Evolutionary conservation across 2,113 vertebrate genomes (phyloP).

Genomic region (Xiphophorus maculatus): DNA sequence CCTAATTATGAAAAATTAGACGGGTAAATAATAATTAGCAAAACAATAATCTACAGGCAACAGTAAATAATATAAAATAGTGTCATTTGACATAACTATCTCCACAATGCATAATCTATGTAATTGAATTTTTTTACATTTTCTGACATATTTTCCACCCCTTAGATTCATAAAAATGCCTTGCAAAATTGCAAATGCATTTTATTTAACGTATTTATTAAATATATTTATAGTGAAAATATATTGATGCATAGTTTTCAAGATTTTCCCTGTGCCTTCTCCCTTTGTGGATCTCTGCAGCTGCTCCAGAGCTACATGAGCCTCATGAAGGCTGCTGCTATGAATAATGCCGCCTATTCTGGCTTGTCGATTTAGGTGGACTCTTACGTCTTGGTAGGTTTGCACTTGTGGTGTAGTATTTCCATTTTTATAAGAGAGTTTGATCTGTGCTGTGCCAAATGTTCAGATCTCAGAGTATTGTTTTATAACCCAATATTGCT

Average conservation of each 20-base stretch:
- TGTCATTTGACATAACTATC: too few relatives aligned
- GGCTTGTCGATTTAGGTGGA: background rate
- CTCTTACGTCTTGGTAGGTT: background rate
- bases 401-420: background rate
- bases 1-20: slow-evolving; percentile 46
- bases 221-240: background rate
- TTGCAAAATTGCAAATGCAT: background rate
- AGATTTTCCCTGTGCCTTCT: background rate
- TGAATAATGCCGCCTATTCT: background rate
- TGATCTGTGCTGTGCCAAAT: background rate
- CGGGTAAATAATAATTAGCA: background rate
- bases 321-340: background rate
- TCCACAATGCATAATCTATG: too few relatives aligned
- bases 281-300: background rate
- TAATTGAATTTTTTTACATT: too few relatives aligned
- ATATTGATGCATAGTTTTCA: background rate
- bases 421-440: background rate
- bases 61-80: too few relatives aligned
- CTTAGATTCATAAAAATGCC: background rate
- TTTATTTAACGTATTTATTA: too few relatives aligned
- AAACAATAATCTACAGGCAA: too few relatives aligned
- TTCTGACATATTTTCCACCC: background rate
- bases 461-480: background rate
- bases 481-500: background rate
- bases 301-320: background rate